Conservation (phyloP, 2,113 vertebrate genomes). For the Camelus bactrianus region DNA sequence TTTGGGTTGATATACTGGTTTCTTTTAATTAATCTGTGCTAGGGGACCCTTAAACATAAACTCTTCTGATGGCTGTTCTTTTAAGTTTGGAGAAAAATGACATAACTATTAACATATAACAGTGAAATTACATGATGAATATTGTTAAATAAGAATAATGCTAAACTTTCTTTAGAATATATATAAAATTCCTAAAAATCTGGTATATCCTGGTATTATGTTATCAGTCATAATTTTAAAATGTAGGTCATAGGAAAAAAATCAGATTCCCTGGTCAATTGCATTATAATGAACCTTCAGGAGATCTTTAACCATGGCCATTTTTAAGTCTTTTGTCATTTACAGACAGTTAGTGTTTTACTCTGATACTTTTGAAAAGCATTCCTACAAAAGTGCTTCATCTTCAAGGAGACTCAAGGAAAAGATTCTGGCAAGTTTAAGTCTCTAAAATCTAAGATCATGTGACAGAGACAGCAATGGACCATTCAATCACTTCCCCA, state of each 20-base stretch:
- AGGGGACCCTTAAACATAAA: background rate
- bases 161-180: background rate
- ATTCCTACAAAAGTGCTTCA: background rate
- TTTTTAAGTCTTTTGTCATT: no score
- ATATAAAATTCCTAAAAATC: no score
- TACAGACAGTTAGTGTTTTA: background rate
- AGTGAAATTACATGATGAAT: background rate
- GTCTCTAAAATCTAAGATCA: background rate
- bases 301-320: no score
- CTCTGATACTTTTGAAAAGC: background rate
- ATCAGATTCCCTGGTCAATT: no score
- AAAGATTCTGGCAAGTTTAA: background rate
- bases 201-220: no score
- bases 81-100: constrained; percentile 21
- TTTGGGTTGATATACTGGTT: background rate
- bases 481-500: background rate
- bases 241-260: no score
- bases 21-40: background rate
- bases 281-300: no score
- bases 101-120: background rate
- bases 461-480: no score
- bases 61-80: background rate
- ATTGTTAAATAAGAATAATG: background rate
- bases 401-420: background rate
- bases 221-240: no score